These are phyloP conservation scores for Stenchaetothrips biformis DNA, from an alignment of 2,888 invertebrate genomes.

Conservation along the genomic window DNA sequence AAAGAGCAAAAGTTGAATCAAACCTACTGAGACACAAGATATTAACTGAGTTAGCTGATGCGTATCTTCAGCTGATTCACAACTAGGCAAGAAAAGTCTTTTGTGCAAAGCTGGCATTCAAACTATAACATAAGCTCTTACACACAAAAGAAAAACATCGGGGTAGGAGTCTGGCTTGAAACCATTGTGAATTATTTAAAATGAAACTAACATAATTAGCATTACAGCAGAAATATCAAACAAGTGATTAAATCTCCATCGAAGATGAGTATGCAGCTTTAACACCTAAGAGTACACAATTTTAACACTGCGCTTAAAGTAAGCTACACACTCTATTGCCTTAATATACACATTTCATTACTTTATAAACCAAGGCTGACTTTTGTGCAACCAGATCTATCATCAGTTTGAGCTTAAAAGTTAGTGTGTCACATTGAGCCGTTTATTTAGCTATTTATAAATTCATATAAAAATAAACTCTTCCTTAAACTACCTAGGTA, in stretches of 20 bases:
- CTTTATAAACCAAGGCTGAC: background rate
- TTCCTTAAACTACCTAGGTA: background rate
- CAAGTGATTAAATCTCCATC: background rate
- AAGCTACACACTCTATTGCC: background rate
- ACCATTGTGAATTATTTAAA: too few relatives aligned
- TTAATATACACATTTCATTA: background rate
- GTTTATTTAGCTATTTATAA: background rate
- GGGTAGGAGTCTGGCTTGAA: too few relatives aligned
- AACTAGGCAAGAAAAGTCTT: background rate
- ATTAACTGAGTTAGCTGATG: too few relatives aligned
- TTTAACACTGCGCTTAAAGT: background rate
- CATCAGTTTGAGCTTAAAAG: background rate
- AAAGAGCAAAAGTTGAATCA: too few relatives aligned
- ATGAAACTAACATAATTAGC: too few relatives aligned
- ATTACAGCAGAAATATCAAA: too few relatives aligned
- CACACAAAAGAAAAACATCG: too few relatives aligned
- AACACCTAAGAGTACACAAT: background rate
- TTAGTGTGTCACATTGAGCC: background rate
- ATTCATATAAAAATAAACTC: conserved; percentile 18
- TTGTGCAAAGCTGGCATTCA: background rate
- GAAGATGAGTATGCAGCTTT: background rate
- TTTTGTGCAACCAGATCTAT: background rate
- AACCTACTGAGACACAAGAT: too few relatives aligned
- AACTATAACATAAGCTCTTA: background rate
- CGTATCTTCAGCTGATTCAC: too few relatives aligned